phyloP scores from a whole-genome alignment of 2,888 invertebrate genomes.

The Osedax frankpressi region DNA sequence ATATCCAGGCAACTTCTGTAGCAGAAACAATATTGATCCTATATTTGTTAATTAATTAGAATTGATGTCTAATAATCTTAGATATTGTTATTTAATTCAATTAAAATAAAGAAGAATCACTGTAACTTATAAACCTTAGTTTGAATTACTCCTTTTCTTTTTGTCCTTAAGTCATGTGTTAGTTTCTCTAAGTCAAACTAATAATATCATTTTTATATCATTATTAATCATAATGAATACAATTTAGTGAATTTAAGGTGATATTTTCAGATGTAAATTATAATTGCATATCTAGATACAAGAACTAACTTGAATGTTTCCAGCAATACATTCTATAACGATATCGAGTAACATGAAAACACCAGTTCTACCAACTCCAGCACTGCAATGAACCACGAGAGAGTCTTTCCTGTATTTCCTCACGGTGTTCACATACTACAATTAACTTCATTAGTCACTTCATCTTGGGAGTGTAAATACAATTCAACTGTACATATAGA shows the following conservation, averaged over 20 bases:
- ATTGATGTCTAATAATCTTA: too few species aligned
- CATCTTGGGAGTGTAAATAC: too few species aligned
- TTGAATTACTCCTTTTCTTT: background rate
- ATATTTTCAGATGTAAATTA: too few species aligned
- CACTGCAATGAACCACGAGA: background rate
- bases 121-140: background rate
- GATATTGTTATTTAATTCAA: too few species aligned
- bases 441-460: too few species aligned
- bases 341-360: background rate
- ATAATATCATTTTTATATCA: too few species aligned
- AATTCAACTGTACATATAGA: too few species aligned
- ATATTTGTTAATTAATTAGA: too few species aligned
- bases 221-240: too few species aligned
- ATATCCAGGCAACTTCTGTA: background rate
- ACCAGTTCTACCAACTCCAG: background rate
- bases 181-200: background rate
- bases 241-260: too few species aligned
- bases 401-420: background rate
- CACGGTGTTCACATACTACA: background rate
- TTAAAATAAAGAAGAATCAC: background rate
- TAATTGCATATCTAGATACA: too few species aligned
- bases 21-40: background rate
- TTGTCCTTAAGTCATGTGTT: background rate
- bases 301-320: background rate
- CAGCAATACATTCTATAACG: background rate